These are phyloP conservation scores for Altica lythri DNA, from an alignment of 2,888 invertebrate genomes.

Conservation along the genomic window DNA sequence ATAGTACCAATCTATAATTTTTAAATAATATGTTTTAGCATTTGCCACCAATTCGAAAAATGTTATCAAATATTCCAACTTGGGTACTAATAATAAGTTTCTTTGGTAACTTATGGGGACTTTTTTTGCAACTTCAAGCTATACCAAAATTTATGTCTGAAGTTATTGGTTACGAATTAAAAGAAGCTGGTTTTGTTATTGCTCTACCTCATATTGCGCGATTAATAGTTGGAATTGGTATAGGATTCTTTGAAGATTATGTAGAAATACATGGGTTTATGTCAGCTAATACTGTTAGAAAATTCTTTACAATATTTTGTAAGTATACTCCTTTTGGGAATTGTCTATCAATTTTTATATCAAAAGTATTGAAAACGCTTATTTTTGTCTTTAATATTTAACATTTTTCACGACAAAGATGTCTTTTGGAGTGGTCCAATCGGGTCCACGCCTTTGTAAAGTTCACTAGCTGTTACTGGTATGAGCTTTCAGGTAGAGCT, in stretches of 20 bases:
- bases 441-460: background rate
- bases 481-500: background rate
- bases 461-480: background rate
- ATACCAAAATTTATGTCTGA: conserved; percentile 77
- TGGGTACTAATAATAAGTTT: conserved; percentile 68
- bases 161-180: conserved; percentile 64
- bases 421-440: no score
- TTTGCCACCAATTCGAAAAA: conserved; percentile 67
- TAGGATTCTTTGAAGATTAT: conserved; percentile 42
- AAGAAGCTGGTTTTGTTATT: conserved; percentile 31
- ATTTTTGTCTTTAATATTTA: no score
- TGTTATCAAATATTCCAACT: conserved; percentile 71
- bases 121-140: conserved; percentile 75
- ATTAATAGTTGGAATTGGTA: conserved; percentile 37
- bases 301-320: background rate
- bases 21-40: conserved; percentile 57
- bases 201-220: conserved; percentile 42
- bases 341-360: background rate
- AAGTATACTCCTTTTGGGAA: background rate
- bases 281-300: conserved; percentile 33
- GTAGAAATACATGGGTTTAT: conserved; percentile 33
- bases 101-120: conserved; percentile 76
- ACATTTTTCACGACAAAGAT: no score
- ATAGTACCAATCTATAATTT: background rate
- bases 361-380: background rate